Evolutionary conservation across 2,797 vertebrate species (phyloP), one percentile per base, ranked within the genome.

Genomic region (Rhinophrynus dorsalis): DNA sequence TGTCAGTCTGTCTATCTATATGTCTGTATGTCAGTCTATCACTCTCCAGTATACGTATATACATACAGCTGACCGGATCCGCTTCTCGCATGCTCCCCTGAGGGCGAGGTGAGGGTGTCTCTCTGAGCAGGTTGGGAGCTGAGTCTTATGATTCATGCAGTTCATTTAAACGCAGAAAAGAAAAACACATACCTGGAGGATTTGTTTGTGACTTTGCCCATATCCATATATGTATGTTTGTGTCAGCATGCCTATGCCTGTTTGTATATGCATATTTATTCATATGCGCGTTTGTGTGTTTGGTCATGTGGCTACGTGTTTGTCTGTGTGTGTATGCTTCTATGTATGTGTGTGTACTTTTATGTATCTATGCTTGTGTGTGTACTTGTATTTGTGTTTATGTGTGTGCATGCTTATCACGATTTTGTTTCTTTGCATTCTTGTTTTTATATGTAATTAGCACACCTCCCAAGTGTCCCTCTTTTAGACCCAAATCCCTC

Each of bases 261-360:
- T n/a, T n/a, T n/a, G n/a, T n/a, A n/a, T n/a, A n/a, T n/a, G n/a
- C n/a, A n/a, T n/a, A n/a, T n/a, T n/a, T n/a, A n/a, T n/a, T n/a
- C n/a, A n/a, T n/a, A n/a, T n/a, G n/a, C n/a, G n/a, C n/a, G n/a
- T 50, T 29, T 21, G 47, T 52, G 48, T 61, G 33, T 44, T 48
- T 44, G 30, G n/a, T 38, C 60, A 26, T 68, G 33, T 18, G 11
- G 13, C 45, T 56, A 37, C 50, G 23, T 58, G 32, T 47, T 3
- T 18, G 40, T n/a, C n/a, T n/a, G n/a, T n/a, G n/a, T n/a, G n/a
- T n/a, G n/a, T n/a, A n/a, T n/a, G n/a, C n/a, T n/a, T n/a, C n/a
- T n/a, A n/a, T n/a, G n/a, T n/a, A n/a, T n/a, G n/a, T n/a, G n/a
- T n/a, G n/a, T n/a, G n/a, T n/a, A 5, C 3, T 1, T 42, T 4